Evolutionary conservation across 2,797 vertebrate genomes (phyloP), one percentile per base, ranked within the genome.

Genomic region (Serranus cabrilla): DNA sequence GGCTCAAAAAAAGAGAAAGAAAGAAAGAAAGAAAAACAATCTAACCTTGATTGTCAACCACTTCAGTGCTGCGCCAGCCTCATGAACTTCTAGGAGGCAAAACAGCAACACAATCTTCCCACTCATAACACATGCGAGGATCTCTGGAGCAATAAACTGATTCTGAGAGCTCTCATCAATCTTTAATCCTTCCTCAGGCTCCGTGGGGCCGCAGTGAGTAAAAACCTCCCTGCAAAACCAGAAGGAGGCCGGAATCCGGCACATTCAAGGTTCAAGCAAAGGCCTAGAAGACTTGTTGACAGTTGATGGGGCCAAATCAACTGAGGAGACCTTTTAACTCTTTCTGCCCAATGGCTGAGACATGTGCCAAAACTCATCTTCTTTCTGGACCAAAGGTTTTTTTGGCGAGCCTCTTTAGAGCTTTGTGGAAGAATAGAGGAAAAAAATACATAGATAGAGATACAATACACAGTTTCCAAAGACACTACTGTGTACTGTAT

Each of bases 121-220:
- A 91, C 90, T 92, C 88, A 90, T 91, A 91, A 91, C 91, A 89
- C 87, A 91, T 91, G 92, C 82, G 59, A 70, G 73, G 87, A 93
- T 91, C 92, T 94, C 90, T 88, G 75, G 91, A 92, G 94, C 93
- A 93, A 93, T 93, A 91, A 92, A 92, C 90, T 88, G 89, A 91
- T 87, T 93, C 90, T 92, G 91, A 94, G 92, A 89, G 93, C 87
- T 72, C 85, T 93, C 91, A 93, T 93, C 92, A 94, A 94, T 93
- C 88, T 93, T 93, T 93, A 92, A 94, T 94, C 84, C 84, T 81
- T 93, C 92, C 90, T 89, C 69, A 4, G 90, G 90, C 90, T 90
- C 83, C 2, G 54, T 54, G 60, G 89, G 87, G 89, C 85, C 65
- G 46, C 81, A 65, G 85, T 50, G 85, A 90, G 90, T 90, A 90